phyloP scores from a whole-genome alignment of 2,797 vertebrate genomes.

The Amblyopsis hoosieri region DNA sequence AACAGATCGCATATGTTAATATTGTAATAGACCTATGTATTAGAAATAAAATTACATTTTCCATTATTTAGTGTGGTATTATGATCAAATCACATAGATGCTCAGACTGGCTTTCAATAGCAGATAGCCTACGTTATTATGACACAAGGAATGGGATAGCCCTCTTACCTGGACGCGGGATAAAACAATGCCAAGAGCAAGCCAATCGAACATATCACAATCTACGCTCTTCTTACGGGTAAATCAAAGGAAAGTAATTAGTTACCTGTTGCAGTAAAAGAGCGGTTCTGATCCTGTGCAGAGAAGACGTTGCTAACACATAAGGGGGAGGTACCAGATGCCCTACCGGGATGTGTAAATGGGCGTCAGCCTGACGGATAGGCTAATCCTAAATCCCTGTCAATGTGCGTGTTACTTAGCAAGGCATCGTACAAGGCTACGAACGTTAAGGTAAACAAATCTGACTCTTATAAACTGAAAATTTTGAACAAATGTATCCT shows the following conservation, averaged over 20 bases:
- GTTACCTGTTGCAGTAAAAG: conserved; percentile 70
- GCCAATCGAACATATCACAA: neutral
- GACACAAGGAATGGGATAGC: conserved; percentile 26
- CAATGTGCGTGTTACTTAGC: neutral
- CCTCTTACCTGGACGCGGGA: conserved; percentile 31
- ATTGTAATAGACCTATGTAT: neutral
- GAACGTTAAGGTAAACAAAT: too few relatives aligned
- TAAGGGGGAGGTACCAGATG: conserved; percentile 49
- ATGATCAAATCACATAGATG: neutral
- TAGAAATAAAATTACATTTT: neutral
- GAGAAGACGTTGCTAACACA: conserved; percentile 30
- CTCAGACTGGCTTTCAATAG: conserved; percentile 14
- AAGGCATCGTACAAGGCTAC: too few relatives aligned
- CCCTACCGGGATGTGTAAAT: conserved; percentile 42
- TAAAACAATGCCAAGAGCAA: conserved; percentile 5
- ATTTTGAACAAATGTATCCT: too few relatives aligned
- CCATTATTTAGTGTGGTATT: conserved; percentile 11
- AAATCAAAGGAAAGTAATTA: neutral
- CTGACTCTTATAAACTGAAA: too few relatives aligned
- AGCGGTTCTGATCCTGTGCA: conserved; percentile 41
- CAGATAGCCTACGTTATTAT: neutral
- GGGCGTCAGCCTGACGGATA: conserved; percentile 36
- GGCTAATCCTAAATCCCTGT: neutral
- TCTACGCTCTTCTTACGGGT: neutral
- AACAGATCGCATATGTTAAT: too few relatives aligned